Conservation (phyloP, 1,140 invertebrate genomes). For the Aphaenogaster floridana region DNA sequence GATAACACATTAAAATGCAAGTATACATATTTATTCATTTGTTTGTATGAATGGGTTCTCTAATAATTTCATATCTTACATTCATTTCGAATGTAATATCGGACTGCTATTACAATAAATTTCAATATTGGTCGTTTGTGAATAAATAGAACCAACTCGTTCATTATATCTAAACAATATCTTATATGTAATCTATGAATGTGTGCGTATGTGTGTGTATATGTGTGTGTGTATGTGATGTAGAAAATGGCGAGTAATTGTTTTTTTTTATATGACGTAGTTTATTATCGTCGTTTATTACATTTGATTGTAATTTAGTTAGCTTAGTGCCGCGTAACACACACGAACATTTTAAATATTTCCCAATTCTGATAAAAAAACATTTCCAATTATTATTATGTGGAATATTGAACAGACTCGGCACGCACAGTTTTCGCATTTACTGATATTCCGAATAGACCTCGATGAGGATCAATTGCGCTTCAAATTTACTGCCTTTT, state of each 20-base stretch:
- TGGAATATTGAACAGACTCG: background rate
- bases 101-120: background rate
- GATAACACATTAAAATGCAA: background rate
- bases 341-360: background rate
- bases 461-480: background rate
- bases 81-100: background rate
- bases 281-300: background rate
- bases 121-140: background rate
- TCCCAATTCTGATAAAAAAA: background rate
- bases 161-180: background rate
- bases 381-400: background rate
- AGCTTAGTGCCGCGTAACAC: background rate
- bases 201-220: background rate
- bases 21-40: background rate
- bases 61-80: slow-evolving; percentile 3
- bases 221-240: background rate
- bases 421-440: background rate
- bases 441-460: background rate
- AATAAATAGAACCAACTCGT: background rate
- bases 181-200: background rate
- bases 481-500: background rate
- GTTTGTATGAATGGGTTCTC: background rate
- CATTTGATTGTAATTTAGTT: background rate
- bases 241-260: background rate
- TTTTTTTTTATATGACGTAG: background rate